Percentiles rank a stretch among this genome's conserved stretches.
These are phyloP conservation scores for Auanema freiburgensis DNA, from an alignment of 2,888 invertebrate genomes.

Conservation along the genomic window DNA sequence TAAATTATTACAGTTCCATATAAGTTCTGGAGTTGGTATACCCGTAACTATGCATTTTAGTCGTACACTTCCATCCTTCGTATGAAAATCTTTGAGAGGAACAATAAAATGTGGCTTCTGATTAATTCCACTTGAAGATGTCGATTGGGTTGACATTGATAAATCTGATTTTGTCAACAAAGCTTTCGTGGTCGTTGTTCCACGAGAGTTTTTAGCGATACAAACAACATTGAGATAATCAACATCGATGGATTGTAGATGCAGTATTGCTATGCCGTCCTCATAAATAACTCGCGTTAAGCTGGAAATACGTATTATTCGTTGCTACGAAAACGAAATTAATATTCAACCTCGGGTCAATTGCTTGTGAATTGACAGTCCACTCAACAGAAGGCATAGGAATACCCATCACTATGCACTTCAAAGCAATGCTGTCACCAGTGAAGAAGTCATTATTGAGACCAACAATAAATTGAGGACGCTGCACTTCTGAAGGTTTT, in stretches of 20 bases:
- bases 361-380: constrained; percentile 44
- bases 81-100: constrained; percentile 28
- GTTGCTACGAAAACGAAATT: background rate
- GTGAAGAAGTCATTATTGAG: constrained; percentile 28
- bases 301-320: constrained; percentile 22
- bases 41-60: constrained; percentile 37
- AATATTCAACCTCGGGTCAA: constrained; percentile 4
- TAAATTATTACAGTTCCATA: constrained; percentile 25
- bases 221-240: constrained; percentile 25
- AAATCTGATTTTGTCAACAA: constrained; percentile 13
- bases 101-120: constrained; percentile 38
- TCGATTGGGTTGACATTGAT: constrained; percentile 20
- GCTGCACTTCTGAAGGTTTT: constrained; percentile 11
- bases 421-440: constrained; percentile 25
- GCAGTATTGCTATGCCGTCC: constrained; percentile 45
- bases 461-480: constrained; percentile 35
- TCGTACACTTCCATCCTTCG: constrained; percentile 14
- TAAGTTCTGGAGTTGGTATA: constrained; percentile 29
- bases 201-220: constrained; percentile 37
- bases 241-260: constrained; percentile 24
- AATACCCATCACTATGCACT: constrained; percentile 63
- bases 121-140: constrained; percentile 25
- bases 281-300: constrained; percentile 37
- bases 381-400: constrained; percentile 63
- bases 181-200: constrained; percentile 30